These are phyloP conservation scores for Eufriesea mexicana DNA, from an alignment of 1,140 invertebrate species.

Conservation along the genomic window DNA sequence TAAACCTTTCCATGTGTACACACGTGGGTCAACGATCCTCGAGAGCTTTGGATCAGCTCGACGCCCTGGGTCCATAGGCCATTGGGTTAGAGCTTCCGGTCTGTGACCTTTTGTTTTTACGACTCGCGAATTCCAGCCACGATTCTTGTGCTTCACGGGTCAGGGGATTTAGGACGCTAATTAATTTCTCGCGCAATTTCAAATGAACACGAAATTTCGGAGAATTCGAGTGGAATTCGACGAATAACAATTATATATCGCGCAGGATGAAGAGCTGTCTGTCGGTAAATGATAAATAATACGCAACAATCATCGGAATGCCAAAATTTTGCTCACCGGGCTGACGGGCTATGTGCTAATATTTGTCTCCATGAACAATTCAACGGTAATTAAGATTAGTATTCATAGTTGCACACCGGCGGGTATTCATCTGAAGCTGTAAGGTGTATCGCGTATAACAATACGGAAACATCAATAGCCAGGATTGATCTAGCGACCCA, in stretches of 20 bases:
- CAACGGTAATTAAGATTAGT: slow-evolving; percentile 4
- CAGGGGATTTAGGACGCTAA: not conserved
- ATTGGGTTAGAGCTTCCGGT: not conserved
- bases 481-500: slow-evolving; percentile 8
- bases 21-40: not conserved
- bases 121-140: not conserved
- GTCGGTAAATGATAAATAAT: not conserved
- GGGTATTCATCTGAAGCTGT: not conserved
- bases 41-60: slow-evolving; percentile 15
- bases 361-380: not conserved
- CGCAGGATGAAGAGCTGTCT: not conserved
- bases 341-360: too few relatives aligned
- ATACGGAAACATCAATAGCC: not conserved
- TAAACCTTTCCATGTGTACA: slow-evolving; percentile 40
- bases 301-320: not conserved
- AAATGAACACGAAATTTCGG: too few relatives aligned
- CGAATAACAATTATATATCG: not conserved
- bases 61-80: not conserved
- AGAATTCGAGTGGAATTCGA: not conserved
- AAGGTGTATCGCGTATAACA: not conserved
- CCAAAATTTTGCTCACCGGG: not conserved
- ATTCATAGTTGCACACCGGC: not conserved
- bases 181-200: not conserved
- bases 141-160: not conserved
- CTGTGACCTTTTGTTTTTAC: not conserved